A percentile compares a stretch with the other conserved stretches of the same genome.
phyloP scores from a whole-genome alignment of 2,113 vertebrate species.

The Ochotona princeps region DNA sequence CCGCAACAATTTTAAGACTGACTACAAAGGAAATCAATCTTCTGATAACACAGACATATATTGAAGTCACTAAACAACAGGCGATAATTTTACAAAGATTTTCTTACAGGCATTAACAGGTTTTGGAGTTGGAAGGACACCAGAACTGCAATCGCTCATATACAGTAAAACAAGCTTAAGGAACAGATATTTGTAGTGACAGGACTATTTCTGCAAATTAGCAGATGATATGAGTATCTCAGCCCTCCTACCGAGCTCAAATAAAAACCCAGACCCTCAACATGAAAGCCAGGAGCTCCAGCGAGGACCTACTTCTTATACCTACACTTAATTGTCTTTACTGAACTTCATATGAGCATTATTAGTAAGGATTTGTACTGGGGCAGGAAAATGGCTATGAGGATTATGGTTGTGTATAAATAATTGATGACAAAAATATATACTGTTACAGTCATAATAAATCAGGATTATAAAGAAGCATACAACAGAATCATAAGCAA shows the following conservation, averaged over 20 bases:
- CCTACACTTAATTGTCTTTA: neutral
- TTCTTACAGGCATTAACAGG: neutral
- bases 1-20: neutral
- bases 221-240: neutral
- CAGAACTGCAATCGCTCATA: neutral
- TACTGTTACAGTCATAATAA: neutral
- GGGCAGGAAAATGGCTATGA: neutral
- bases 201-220: conserved; percentile 16
- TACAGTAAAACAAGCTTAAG: neutral
- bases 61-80: conserved; percentile 30
- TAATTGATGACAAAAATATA: neutral
- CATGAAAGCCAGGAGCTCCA: neutral
- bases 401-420: neutral
- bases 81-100: neutral
- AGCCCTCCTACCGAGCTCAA: neutral
- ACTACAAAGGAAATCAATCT: conserved; percentile 47
- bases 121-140: neutral
- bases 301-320: neutral
- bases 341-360: neutral
- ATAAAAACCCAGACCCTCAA: neutral
- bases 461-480: neutral
- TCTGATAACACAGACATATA: conserved; percentile 25
- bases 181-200: neutral
- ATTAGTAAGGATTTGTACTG: neutral
- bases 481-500: neutral